Evolutionary conservation across 23 tunicate genomes (phyloP).

Genomic region (Clavelina lepadiformis): DNA sequence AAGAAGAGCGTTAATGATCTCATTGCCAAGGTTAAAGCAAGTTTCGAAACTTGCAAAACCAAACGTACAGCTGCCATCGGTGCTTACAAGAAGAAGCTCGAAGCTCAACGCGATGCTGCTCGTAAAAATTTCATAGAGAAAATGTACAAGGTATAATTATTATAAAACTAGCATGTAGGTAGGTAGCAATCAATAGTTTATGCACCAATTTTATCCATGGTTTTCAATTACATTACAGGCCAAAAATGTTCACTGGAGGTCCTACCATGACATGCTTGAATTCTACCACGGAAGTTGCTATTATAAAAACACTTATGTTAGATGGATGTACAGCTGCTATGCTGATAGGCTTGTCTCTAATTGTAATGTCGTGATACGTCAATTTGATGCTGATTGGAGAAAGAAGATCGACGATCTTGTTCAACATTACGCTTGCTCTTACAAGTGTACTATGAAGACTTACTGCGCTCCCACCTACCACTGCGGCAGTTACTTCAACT

Average conservation of each 20-base stretch:
- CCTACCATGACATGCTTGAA: slow-evolving; percentile 1
- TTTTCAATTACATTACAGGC: not conserved
- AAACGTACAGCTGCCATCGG: slow-evolving; percentile 12
- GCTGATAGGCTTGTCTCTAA: no score
- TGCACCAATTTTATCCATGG: not conserved
- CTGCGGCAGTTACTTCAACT: slow-evolving; percentile 40
- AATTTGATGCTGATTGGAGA: slow-evolving; percentile 34
- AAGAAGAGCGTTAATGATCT: slow-evolving; percentile 4
- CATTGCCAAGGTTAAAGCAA: slow-evolving; percentile 3
- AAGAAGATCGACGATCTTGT: slow-evolving; percentile 27
- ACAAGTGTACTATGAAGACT: slow-evolving; percentile 19
- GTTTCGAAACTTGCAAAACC: slow-evolving; percentile 20
- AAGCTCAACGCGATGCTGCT: not conserved
- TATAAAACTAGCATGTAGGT: no score
- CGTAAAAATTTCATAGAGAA: no score
- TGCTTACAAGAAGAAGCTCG: slow-evolving; percentile 45
- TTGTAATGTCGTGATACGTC: no score
- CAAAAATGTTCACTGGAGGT: slow-evolving; percentile 2
- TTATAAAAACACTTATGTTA: no score
- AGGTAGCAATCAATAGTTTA: no score
- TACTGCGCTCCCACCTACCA: slow-evolving; percentile 10
- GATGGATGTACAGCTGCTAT: no score
- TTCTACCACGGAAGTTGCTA: slow-evolving; percentile 17
- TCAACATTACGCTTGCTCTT: slow-evolving; percentile 35
- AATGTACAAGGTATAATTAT: no score